Evolutionary conservation across 2,888 invertebrate genomes (phyloP).

Genomic region (Scelioninae gen. 2): DNA sequence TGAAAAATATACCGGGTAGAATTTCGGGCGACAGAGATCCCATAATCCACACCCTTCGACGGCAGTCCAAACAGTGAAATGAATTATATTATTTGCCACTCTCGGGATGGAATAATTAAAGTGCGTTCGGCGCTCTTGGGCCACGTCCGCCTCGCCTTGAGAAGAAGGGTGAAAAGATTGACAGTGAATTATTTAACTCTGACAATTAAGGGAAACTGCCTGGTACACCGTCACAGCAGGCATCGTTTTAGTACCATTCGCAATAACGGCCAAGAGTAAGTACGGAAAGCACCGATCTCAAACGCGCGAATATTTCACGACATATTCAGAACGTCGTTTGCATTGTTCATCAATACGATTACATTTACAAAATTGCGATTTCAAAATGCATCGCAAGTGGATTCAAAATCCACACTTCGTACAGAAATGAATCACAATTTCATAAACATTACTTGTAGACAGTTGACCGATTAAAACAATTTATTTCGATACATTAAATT

Average conservation of each 20-base stretch:
- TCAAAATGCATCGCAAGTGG: too few relatives aligned
- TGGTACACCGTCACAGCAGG: constrained; percentile 39
- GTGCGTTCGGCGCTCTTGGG: constrained; percentile 62
- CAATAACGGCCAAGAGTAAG: constrained; percentile 33
- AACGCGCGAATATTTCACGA: constrained; percentile 27
- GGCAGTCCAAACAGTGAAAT: constrained; percentile 69
- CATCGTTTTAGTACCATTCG: constrained; percentile 41
- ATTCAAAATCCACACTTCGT: too few relatives aligned
- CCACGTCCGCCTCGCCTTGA: constrained; percentile 43
- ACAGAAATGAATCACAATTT: too few relatives aligned
- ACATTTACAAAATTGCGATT: too few relatives aligned
- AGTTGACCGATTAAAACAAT: too few relatives aligned
- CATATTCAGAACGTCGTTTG: neutral
- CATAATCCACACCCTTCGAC: constrained; percentile 62
- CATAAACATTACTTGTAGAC: too few relatives aligned
- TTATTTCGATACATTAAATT: too few relatives aligned
- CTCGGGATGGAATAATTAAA: constrained; percentile 71
- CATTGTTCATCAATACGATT: too few relatives aligned
- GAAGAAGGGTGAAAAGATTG: constrained; percentile 72
- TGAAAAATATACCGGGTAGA: constrained; percentile 51
- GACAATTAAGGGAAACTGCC: constrained; percentile 67
- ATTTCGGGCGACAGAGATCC: constrained; percentile 58
- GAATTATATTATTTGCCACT: constrained; percentile 72
- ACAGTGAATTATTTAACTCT: constrained; percentile 74
- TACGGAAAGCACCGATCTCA: constrained; percentile 3